These are phyloP conservation scores for Dendroctonus valens DNA, from an alignment of 1,140 invertebrate genomes.

Conservation along the genomic window DNA sequence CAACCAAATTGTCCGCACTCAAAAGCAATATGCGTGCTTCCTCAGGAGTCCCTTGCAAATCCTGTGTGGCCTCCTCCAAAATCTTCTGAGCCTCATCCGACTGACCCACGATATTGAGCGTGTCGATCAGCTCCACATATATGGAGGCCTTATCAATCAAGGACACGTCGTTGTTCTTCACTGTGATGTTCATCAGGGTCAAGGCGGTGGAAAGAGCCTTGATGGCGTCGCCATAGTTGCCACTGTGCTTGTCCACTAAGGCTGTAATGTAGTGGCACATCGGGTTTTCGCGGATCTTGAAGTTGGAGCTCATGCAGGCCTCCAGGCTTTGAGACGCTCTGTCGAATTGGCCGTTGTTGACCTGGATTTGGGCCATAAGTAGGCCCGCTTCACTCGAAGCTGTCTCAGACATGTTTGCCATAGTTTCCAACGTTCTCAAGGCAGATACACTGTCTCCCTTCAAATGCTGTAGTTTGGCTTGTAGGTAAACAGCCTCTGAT, in stretches of 20 bases:
- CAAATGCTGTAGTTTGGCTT: constrained; percentile 78
- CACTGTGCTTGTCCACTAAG: constrained; percentile 75
- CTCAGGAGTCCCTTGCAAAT: constrained; percentile 76
- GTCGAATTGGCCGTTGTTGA: constrained; percentile 70
- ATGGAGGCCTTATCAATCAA: constrained; percentile 80
- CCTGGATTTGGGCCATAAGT: constrained; percentile 82
- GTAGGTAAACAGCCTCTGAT: constrained; percentile 67
- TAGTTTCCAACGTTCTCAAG: constrained; percentile 64
- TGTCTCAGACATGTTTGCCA: constrained; percentile 69
- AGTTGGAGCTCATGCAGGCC: constrained; percentile 78
- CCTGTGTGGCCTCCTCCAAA: constrained; percentile 79
- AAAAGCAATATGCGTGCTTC: constrained; percentile 81
- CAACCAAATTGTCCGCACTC: constrained; percentile 78
- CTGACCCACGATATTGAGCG: constrained; percentile 67
- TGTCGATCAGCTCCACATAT: constrained; percentile 84
- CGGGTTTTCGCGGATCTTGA: constrained; percentile 86
- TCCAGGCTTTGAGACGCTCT: constrained; percentile 83
- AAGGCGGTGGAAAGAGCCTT: constrained; percentile 73
- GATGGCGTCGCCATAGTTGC: constrained; percentile 71
- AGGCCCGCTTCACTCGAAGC: constrained; percentile 79
- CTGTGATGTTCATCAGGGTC: constrained; percentile 51
- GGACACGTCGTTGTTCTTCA: constrained; percentile 55
- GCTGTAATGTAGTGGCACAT: constrained; percentile 87
- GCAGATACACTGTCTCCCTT: constrained; percentile 72
- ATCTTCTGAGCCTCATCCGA: constrained; percentile 76